phyloP scores from a whole-genome alignment of 2,113 vertebrate genomes.

The Apodemus sylvaticus region DNA sequence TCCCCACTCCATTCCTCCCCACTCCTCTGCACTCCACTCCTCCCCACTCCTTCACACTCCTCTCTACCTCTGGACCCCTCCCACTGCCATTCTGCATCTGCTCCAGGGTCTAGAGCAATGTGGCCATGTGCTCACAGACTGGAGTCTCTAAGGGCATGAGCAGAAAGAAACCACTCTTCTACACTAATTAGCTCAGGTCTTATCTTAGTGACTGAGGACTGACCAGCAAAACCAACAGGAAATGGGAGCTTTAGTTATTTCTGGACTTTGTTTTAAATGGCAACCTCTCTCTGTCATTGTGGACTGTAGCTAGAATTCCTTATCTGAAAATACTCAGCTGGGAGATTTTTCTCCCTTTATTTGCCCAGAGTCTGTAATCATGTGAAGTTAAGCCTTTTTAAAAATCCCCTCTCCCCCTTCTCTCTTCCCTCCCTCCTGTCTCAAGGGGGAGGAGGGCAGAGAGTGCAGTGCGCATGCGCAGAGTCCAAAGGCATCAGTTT shows the following conservation, averaged over 20 bases:
- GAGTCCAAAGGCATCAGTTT: neutral
- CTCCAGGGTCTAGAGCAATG: neutral
- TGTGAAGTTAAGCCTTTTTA: neutral
- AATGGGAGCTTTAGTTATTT: neutral
- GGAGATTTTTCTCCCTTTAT: neutral
- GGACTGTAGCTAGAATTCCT: neutral
- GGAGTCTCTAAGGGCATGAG: neutral
- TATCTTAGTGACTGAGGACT: neutral
- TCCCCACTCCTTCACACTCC: too few relatives aligned
- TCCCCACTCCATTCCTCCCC: too few relatives aligned
- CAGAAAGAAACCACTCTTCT: neutral
- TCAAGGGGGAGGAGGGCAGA: neutral
- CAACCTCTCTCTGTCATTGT: neutral
- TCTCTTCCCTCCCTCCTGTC: too few relatives aligned
- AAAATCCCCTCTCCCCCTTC: neutral
- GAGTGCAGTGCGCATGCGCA: neutral
- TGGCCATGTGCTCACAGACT: neutral
- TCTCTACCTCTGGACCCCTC: neutral
- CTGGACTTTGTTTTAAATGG: slow-evolving; percentile 5
- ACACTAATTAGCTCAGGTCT: neutral
- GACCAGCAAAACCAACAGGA: neutral
- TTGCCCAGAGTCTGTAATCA: neutral
- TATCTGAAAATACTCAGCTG: neutral
- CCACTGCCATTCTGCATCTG: neutral
- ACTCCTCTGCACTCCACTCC: too few relatives aligned